Base-by-base conservation (phyloP, 2,113 vertebrate species). In the Leiothrix lutea region DNA sequence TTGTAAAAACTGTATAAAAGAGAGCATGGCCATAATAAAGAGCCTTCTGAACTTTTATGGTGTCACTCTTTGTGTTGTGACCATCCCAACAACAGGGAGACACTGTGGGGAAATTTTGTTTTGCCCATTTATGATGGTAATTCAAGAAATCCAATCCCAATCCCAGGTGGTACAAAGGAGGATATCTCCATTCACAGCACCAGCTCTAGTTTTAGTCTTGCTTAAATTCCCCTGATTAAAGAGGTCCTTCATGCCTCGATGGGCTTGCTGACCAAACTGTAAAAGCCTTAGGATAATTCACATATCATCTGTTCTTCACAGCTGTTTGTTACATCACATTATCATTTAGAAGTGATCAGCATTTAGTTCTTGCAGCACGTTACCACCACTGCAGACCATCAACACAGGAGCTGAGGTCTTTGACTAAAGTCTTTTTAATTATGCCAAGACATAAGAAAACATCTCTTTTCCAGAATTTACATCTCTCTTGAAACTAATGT, bases 211-310 rank as follows among this genome's bases (percentile, higher is more conserved):
- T 78, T 38, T 14, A 69, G 61, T 42, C 66, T 72, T 80, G 57
- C 60, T 29, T 45, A 48, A 80, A 58, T 24, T 92, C 35, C 44
- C 56, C 48, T 48, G 18, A 80, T 80, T 83, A 73, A 78, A 92
- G 66, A 85, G 54, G 87, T 61, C 78, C 91, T 95, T 84, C 86
- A 82, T 19, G 84, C 93, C 81, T 28, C 80, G 72, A 0, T 47
- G 66, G 73, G 26, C 77, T 69, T 66, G 70, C 89, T 95, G 93
- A 87, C 65, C 89, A 91, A 84, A 81, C 5, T 89, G 48, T 53
- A 64, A 94, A 91, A 64, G 84, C 91, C 78, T 69, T 8, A 45
- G 57, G 77, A 85, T 45, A 96, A 87, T 36, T 94, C 83, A 81
- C 17, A 2, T 45, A 75, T 87, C 91, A 79, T 81, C 89, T 92